Percentiles rank a stretch among this genome's conserved stretches.
Conservation (phyloP, 2,113 vertebrate genomes). For the Ploceus nigricollis region DNA sequence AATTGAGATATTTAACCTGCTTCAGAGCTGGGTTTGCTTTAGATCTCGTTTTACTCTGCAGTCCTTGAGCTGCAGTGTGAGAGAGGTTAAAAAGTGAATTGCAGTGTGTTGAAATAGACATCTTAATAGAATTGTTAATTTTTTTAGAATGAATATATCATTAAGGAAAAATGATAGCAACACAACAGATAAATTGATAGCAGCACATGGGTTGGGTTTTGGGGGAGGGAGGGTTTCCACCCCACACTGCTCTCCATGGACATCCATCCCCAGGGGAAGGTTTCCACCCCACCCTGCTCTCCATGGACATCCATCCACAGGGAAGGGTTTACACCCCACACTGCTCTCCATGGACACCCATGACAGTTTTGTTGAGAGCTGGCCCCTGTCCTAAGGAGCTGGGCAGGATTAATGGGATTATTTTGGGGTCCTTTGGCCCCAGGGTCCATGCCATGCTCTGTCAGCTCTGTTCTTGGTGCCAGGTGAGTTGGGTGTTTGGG, state of each 20-base stretch:
- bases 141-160: not conserved
- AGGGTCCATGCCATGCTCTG: fast-evolving
- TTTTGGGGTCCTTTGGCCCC: not conserved
- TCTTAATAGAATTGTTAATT: not conserved
- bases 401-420: not conserved
- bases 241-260: not conserved
- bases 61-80: not conserved
- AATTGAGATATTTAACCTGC: not conserved
- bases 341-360: not conserved
- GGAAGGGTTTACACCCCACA: not conserved
- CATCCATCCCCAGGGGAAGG: not conserved
- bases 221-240: not conserved
- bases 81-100: not conserved
- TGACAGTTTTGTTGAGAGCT: not conserved
- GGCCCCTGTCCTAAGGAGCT: not conserved
- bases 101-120: not conserved
- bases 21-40: not conserved
- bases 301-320: not conserved
- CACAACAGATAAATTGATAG: not conserved
- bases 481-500: not conserved
- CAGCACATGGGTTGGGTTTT: not conserved
- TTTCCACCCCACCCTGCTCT: too few relatives aligned
- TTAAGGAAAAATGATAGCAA: not conserved
- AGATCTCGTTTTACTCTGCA: not conserved
- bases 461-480: not conserved